Percentiles rank a stretch among this genome's conserved stretches.
phyloP scores from a whole-genome alignment of 23 tunicate genomes.

The Phallusia fumigata region DNA sequence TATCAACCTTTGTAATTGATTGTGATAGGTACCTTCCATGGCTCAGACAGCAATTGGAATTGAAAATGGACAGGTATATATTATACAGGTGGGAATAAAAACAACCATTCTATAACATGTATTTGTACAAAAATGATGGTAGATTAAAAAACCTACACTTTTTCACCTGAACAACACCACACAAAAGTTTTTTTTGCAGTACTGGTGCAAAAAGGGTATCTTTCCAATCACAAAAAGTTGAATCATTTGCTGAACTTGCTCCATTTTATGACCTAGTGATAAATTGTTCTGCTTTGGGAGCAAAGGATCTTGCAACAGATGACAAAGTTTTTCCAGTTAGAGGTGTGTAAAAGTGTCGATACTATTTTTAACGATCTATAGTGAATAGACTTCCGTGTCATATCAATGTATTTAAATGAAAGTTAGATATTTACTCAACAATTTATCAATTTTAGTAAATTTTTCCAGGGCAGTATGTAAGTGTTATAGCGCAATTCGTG shows the following conservation, averaged over 20 bases:
- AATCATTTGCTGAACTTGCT: slow-evolving; percentile 5
- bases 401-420: no score
- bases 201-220: neutral
- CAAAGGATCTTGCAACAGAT: neutral
- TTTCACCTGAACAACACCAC: no score
- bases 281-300: neutral
- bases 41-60: neutral
- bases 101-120: no score
- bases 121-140: no score
- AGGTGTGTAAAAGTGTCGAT: no score
- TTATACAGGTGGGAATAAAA: no score
- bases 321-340: neutral
- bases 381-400: no score
- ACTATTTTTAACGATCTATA: no score
- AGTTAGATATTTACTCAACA: no score
- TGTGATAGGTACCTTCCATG: neutral
- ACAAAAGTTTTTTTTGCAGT: neutral
- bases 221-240: neutral
- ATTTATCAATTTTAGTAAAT: no score
- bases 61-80: neutral
- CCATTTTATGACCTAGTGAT: neutral
- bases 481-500: neutral
- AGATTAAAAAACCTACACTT: no score
- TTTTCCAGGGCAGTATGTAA: neutral
- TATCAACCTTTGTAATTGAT: neutral